Evolutionary conservation across 2,797 vertebrate species (phyloP).

Genomic region (Echiichthys vipera): DNA sequence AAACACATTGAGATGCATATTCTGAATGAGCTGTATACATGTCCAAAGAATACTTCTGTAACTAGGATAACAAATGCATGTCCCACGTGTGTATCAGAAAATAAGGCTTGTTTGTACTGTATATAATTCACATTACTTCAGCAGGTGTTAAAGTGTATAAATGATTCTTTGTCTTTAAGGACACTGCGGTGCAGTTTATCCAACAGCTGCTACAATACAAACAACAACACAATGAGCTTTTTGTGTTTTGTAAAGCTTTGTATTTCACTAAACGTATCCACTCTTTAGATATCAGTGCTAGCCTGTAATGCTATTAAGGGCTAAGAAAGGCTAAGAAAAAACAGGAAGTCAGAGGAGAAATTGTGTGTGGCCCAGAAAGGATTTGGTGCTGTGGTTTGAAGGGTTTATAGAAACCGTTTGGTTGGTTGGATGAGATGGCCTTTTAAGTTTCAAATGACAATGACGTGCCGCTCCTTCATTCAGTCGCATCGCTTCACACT

Average conservation of each 20-base stretch:
- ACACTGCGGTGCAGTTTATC: neutral
- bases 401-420: conserved; percentile 50
- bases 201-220: neutral
- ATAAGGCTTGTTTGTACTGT: no score
- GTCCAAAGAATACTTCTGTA: no score
- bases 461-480: conserved; percentile 43
- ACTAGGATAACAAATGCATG: no score
- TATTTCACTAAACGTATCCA: neutral
- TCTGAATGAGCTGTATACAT: no score
- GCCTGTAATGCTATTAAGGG: no score
- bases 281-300: neutral
- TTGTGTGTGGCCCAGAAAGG: conserved; percentile 28
- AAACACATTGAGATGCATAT: no score
- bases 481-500: conserved; percentile 17
- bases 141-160: no score
- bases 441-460: conserved; percentile 57
- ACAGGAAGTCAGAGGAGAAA: conserved; percentile 15
- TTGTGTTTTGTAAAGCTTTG: neutral
- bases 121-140: neutral
- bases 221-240: neutral
- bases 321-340: neutral
- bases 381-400: conserved; percentile 43
- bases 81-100: no score
- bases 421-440: conserved; percentile 33
- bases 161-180: no score